Evolutionary conservation across 2,113 vertebrate genomes (phyloP), one percentile per base, ranked within the genome.

Genomic region (Perccottus glenii): DNA sequence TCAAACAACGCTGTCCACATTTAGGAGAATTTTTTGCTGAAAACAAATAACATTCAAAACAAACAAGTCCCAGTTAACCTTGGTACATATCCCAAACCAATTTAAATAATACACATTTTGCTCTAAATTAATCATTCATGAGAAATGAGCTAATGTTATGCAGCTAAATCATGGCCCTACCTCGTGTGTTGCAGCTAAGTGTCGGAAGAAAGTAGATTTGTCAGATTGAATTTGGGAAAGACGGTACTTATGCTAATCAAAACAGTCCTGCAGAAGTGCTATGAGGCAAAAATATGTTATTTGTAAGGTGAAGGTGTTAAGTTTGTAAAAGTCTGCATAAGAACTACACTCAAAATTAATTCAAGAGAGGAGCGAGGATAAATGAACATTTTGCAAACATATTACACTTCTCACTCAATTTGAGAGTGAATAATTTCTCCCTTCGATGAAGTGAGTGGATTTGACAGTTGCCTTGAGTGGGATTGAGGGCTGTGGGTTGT

Each of bases 21-120:
- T 64, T 6, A 47, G 19, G 46, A 44, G 36, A 15, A 36, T 27
- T 11, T 6, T 7, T 19, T 60, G 33, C 15, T 35, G 11, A 5
- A 45, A 3, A 46, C 38, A 12, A 38, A 5, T 11, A 27, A 19
- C 50, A 50, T 55, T 9, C 9, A 36, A 60, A 67, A 70, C 44
- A 69, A 65, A 75, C 19, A 43, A 66, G 57, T 19, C 53, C 12
- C 57, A 56, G 60, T 64, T 61, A 61, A 14, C 12, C 45, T 14
- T 12, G 19, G 73, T 38, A 42, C 36, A 59, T 4, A 60, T 68
- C 45, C 44, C 65, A 64, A 51, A 71, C 33, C 12, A 16, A 72
- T 85, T 80, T 58, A 64, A 85, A 81, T 76, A 67, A 78, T 83
- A 53, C 65, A 64, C 38, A 51, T 62, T 79, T 75, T 67, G n/a